These are phyloP conservation scores for Nerophis ophidion DNA, from an alignment of 2,113 vertebrate genomes.

Conservation along the genomic window DNA sequence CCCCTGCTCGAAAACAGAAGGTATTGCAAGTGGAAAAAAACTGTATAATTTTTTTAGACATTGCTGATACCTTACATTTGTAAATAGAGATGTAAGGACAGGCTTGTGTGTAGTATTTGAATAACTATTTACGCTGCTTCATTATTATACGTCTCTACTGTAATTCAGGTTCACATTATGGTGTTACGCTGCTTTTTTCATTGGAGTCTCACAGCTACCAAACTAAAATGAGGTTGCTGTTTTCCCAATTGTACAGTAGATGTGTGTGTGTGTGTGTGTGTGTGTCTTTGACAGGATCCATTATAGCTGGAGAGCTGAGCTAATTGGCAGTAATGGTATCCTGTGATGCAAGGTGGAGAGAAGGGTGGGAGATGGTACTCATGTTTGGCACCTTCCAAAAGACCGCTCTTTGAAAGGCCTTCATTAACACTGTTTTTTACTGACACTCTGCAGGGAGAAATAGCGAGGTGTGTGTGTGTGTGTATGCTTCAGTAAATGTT, in stretches of 20 bases:
- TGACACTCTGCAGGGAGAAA: conserved; percentile 13
- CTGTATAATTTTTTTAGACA: no score
- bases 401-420: conserved; percentile 46
- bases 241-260: conserved; percentile 24
- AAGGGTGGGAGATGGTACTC: conserved; percentile 24
- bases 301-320: conserved; percentile 39
- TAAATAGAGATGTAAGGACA: no score
- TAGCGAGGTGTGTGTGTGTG: neutral
- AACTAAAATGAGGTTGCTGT: conserved; percentile 27
- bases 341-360: conserved; percentile 15
- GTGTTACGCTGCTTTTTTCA: neutral
- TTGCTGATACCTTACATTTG: no score
- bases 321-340: conserved; percentile 60
- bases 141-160: conserved; percentile 9
- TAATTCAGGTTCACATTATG: conserved; percentile 30
- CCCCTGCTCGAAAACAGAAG: no score
- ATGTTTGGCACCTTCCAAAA: conserved; percentile 47
- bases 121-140: neutral
- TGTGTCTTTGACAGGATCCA: conserved; percentile 23
- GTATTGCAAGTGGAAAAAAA: conserved; percentile 10
- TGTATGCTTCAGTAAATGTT: conserved; percentile 1
- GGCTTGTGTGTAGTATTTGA: neutral
- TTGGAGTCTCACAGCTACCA: conserved; percentile 23
- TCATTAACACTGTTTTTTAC: conserved; percentile 46
- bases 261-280: conserved; percentile 7